Conservation (phyloP, 2,888 invertebrate species). For the Panopea generosa region DNA sequence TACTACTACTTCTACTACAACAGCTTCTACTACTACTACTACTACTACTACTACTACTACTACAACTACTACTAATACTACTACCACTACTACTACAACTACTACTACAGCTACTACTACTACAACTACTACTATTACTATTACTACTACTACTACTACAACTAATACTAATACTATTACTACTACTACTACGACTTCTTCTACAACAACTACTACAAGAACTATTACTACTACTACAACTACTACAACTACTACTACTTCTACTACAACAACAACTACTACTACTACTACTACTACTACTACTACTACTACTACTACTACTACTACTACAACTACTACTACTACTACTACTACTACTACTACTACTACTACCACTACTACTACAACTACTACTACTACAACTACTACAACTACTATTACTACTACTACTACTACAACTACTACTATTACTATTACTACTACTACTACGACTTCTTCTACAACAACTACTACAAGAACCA, state of each 20-base stretch:
- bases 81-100: no score
- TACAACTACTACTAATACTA: no score
- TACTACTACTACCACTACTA: neutral
- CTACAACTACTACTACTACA: no score
- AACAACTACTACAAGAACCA: neutral
- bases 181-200: no score
- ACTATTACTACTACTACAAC: neutral
- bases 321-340: neutral
- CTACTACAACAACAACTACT: neutral
- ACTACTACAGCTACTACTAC: neutral
- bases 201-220: no score
- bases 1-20: no score
- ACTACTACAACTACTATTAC: no score
- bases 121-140: neutral
- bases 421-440: no score
- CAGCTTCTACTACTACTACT: no score
- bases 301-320: constrained; percentile 7
- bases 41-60: no score
- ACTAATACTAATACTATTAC: no score
- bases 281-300: constrained; percentile 1
- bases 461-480: no score
- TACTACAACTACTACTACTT: neutral
- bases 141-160: neutral
- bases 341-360: neutral
- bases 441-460: constrained; percentile 3